phyloP scores from a whole-genome alignment of 2,113 vertebrate species.

The Eulemur macaco region DNA sequence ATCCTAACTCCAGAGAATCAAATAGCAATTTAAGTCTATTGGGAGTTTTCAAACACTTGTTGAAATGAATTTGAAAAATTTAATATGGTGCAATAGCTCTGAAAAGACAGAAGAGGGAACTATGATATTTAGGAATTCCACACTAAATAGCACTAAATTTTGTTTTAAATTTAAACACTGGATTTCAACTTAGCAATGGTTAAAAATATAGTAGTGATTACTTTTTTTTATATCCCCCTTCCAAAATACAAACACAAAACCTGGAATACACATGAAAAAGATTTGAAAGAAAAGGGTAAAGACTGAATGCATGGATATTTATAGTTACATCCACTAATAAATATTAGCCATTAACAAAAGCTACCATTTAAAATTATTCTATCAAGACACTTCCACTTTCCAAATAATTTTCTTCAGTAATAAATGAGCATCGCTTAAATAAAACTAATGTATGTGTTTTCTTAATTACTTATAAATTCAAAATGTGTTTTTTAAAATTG shows the following conservation, averaged over 20 bases:
- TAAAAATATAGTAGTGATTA: constrained; percentile 37
- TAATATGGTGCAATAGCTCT: constrained; percentile 52
- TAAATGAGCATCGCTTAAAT: neutral
- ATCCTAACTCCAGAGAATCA: neutral
- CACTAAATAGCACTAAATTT: constrained; percentile 33
- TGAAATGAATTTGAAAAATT: constrained; percentile 58
- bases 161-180: constrained; percentile 28
- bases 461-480: neutral
- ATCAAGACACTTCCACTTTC: neutral
- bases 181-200: constrained; percentile 5
- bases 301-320: neutral
- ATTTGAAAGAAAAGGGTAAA: neutral
- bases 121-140: constrained; percentile 62
- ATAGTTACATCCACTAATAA: neutral
- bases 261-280: neutral
- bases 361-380: constrained; percentile 20
- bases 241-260: neutral
- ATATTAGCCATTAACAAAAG: constrained; percentile 31
- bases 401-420: constrained; percentile 33
- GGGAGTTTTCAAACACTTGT: neutral
- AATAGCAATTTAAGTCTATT: neutral
- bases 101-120: constrained; percentile 74
- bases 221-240: neutral
- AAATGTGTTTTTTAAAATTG: neutral
- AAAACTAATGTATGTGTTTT: neutral